Evolutionary conservation across 2,888 invertebrate genomes (phyloP).

Genomic region (Teinopalpus imperialis): DNA sequence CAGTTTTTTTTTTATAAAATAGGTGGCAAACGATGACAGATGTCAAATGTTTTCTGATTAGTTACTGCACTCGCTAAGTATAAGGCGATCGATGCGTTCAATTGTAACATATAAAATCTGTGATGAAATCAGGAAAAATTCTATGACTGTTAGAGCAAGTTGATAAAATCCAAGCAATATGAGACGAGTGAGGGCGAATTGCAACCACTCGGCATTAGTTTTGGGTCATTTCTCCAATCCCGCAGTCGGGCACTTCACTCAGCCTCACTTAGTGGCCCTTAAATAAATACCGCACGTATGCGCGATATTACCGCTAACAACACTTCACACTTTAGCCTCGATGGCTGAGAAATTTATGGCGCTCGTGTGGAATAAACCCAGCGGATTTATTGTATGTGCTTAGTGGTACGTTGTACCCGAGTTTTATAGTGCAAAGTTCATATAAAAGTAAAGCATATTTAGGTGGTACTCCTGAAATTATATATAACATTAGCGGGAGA

Average conservation of each 20-base stretch:
- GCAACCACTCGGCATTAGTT: slow-evolving; percentile 56
- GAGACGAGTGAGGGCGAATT: slow-evolving; percentile 25
- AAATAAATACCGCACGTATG: slow-evolving; percentile 79
- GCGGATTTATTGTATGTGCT: slow-evolving; percentile 52
- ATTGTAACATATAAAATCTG: too few relatives aligned
- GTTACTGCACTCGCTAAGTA: too few relatives aligned
- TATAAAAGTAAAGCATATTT: slow-evolving; percentile 20
- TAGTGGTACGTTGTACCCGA: slow-evolving; percentile 28
- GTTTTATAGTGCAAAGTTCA: slow-evolving; percentile 11
- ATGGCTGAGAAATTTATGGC: slow-evolving; percentile 58
- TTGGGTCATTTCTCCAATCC: slow-evolving; percentile 74
- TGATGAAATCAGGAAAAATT: too few relatives aligned
- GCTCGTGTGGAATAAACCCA: slow-evolving; percentile 53
- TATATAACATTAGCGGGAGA: too few relatives aligned
- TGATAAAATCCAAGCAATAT: slow-evolving; percentile 1
- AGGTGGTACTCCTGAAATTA: too few relatives aligned
- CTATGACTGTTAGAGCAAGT: slow-evolving; percentile 10
- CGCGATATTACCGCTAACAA: slow-evolving; percentile 69
- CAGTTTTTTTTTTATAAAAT: too few relatives aligned
- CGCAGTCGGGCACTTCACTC: slow-evolving; percentile 56
- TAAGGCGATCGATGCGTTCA: too few relatives aligned
- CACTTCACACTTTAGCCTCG: slow-evolving; percentile 71
- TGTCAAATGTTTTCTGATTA: too few relatives aligned
- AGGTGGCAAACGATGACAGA: too few relatives aligned
- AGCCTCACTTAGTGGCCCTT: slow-evolving; percentile 56